These are phyloP conservation scores for Hypanus sabinus DNA, from an alignment of 2,113 vertebrate species.

Conservation along the genomic window DNA sequence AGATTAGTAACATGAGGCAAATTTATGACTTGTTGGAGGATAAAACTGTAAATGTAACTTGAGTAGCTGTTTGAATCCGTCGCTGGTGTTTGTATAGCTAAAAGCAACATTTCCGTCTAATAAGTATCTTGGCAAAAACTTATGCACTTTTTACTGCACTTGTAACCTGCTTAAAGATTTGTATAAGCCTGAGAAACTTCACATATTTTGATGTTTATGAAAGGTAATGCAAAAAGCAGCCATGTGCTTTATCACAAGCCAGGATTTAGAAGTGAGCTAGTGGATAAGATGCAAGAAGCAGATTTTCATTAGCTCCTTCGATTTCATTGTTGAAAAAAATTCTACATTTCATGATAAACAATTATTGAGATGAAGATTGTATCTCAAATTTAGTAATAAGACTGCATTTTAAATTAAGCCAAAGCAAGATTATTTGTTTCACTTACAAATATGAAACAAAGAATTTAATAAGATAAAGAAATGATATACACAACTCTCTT, in stretches of 20 bases:
- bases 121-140: background rate
- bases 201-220: background rate
- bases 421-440: background rate
- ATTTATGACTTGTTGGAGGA: background rate
- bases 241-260: background rate
- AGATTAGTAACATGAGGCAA: background rate
- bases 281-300: conserved; percentile 1
- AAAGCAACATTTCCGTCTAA: background rate
- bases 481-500: background rate
- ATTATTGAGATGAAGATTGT: background rate
- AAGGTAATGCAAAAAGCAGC: background rate
- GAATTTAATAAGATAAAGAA: background rate
- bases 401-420: background rate
- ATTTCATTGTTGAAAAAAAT: conserved; percentile 26
- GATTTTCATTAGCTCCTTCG: conserved; percentile 26
- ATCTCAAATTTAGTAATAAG: background rate
- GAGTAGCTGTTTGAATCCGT: background rate
- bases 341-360: conserved; percentile 22
- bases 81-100: background rate
- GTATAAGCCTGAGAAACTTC: background rate
- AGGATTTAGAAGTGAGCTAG: background rate
- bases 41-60: background rate
- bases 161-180: no score
- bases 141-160: background rate
- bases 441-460: background rate